phyloP scores from a whole-genome alignment of 2,797 vertebrate genomes.

The Rhynchotus rufescens region DNA sequence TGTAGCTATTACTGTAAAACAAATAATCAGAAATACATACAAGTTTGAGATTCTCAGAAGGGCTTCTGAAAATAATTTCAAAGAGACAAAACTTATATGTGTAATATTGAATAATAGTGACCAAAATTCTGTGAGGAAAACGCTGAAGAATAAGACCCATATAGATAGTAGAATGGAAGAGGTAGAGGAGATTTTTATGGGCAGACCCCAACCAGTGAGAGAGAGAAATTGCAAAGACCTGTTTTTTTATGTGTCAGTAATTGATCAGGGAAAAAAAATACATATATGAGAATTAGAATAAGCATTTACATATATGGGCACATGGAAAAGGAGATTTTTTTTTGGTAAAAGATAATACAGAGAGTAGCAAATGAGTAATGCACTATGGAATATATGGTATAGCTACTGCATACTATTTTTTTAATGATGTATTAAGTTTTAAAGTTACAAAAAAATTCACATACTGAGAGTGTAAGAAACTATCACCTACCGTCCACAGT shows the following conservation, averaged over 20 bases:
- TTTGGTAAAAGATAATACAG: neutral
- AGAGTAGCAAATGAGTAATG: neutral
- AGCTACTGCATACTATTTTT: neutral
- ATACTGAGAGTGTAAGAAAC: neutral
- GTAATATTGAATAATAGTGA: neutral
- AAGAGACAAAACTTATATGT: constrained; percentile 19
- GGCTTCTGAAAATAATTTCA: constrained; percentile 10
- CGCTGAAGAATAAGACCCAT: neutral
- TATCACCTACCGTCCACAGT: neutral
- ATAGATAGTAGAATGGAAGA: neutral
- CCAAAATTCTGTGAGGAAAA: constrained; percentile 3
- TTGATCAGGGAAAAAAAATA: neutral
- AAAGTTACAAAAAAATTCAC: neutral
- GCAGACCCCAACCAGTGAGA: neutral
- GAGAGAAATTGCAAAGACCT: neutral
- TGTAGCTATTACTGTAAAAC: constrained; percentile 27
- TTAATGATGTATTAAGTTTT: neutral
- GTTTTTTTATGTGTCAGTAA: neutral
- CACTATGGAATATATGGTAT: constrained; percentile 2
- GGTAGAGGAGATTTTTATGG: neutral
- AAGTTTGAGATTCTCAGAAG: constrained; percentile 39
- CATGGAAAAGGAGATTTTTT: neutral
- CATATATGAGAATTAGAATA: neutral
- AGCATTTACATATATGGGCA: neutral
- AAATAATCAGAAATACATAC: constrained; percentile 28